Evolutionary conservation across 1,140 invertebrate genomes (phyloP).

Genomic region (Idris sp.): DNA sequence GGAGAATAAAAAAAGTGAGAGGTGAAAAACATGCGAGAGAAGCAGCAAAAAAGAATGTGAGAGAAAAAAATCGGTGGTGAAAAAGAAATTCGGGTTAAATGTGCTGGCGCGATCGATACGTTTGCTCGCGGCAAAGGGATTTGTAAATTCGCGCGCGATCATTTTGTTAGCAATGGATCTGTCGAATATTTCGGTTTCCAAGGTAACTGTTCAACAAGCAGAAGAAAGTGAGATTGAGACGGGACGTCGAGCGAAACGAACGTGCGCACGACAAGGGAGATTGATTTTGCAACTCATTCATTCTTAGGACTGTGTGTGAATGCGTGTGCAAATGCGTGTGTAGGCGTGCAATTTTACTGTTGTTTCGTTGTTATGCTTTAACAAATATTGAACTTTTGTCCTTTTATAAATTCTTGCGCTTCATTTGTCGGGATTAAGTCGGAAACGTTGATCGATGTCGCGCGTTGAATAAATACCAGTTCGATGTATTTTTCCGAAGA

Average conservation of each 20-base stretch:
- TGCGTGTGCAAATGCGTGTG: not conserved
- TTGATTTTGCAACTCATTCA: conserved; percentile 37
- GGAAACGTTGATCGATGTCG: conserved; percentile 45
- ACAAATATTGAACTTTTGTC: conserved; percentile 45
- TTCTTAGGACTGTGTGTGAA: conserved; percentile 2
- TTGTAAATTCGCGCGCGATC: conserved; percentile 7
- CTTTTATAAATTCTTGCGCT: conserved; percentile 36
- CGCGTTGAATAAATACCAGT: conserved; percentile 37
- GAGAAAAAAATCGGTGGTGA: too few relatives aligned
- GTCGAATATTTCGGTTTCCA: conserved; percentile 28
- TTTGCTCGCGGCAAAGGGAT: too few relatives aligned
- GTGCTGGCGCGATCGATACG: conserved; percentile 15
- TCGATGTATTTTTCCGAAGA: conserved; percentile 12
- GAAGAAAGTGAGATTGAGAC: conserved; percentile 53
- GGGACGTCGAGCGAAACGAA: conserved; percentile 24
- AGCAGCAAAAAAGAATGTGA: too few relatives aligned
- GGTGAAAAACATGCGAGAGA: too few relatives aligned
- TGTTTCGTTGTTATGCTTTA: conserved; percentile 43
- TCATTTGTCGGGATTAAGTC: conserved; percentile 46
- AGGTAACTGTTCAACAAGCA: conserved; percentile 39
- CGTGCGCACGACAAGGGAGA: conserved; percentile 45
- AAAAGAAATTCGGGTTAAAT: conserved; percentile 13
- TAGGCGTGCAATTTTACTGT: conserved; percentile 6
- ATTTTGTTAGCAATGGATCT: not conserved
- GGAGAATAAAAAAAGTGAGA: too few relatives aligned